A percentile compares a stretch with the other conserved stretches of the same genome.
Conservation (phyloP, 2,888 invertebrate genomes). For the Patella caerulea region DNA sequence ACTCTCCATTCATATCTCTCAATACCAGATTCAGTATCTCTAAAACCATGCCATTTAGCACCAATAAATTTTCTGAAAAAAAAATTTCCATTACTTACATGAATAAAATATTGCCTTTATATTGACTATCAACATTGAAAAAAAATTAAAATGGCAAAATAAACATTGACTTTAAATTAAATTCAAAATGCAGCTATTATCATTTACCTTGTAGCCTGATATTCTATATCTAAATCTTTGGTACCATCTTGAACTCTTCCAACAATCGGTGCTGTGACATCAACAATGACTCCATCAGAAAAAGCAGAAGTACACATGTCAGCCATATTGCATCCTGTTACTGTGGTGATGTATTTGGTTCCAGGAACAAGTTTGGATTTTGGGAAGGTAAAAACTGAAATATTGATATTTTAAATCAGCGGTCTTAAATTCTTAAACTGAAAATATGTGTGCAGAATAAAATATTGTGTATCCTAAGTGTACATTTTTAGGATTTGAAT, state of each 20-base stretch:
- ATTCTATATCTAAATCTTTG: slow-evolving; percentile 39
- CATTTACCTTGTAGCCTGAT: slow-evolving; percentile 31
- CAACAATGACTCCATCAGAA: slow-evolving; percentile 52
- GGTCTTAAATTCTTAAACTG: no score
- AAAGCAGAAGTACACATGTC: slow-evolving; percentile 42
- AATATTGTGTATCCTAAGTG: no score
- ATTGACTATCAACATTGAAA: neutral
- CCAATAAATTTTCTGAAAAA: slow-evolving; percentile 19
- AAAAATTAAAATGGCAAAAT: no score
- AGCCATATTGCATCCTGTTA: slow-evolving; percentile 51
- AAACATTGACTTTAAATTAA: no score
- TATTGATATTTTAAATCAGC: no score
- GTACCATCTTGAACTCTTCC: slow-evolving; percentile 49
- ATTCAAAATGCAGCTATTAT: neutral
- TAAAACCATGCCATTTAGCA: slow-evolving; percentile 39
- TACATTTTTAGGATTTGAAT: no score
- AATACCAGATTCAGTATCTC: slow-evolving; percentile 38
- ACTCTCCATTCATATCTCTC: slow-evolving; percentile 40
- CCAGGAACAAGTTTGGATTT: neutral
- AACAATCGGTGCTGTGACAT: slow-evolving; percentile 44
- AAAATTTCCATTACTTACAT: neutral
- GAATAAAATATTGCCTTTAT: neutral
- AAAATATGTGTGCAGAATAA: no score
- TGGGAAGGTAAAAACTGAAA: neutral
- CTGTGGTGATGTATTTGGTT: slow-evolving; percentile 26